Percentiles rank a stretch among this genome's conserved stretches.
Conservation (phyloP, 2,888 invertebrate genomes). For the Drosophila demipolita region DNA sequence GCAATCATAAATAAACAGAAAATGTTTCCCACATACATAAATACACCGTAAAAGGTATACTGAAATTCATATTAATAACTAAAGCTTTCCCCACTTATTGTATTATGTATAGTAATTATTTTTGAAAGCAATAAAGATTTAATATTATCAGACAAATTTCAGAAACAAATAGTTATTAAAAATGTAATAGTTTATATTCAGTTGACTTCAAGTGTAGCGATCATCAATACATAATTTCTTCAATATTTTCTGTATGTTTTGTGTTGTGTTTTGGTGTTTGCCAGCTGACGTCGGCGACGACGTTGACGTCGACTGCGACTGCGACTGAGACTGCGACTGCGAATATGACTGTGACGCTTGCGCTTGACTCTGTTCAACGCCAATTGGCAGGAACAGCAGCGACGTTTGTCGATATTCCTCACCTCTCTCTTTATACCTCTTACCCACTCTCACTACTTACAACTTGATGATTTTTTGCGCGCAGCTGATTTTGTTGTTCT, state of each 20-base stretch:
- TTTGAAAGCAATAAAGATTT: not conserved
- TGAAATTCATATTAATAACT: not conserved
- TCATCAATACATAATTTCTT: conserved; percentile 75
- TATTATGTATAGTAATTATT: not conserved
- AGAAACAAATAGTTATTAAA: not conserved
- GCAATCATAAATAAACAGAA: not conserved
- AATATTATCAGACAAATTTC: not conserved
- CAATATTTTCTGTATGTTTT: conserved; percentile 70
- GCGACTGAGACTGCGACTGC: conserved; percentile 25
- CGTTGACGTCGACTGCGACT: conserved; percentile 14
- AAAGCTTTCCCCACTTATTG: not conserved
- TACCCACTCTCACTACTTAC: not conserved
- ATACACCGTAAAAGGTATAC: not conserved
- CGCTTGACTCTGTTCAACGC: conserved; percentile 61
- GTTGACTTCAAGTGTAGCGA: conserved; percentile 30
- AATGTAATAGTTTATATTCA: conserved; percentile 24
- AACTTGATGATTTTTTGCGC: conserved; percentile 63
- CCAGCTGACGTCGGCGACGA: conserved; percentile 12
- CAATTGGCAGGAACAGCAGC: conserved; percentile 49
- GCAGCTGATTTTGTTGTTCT: conserved; percentile 80
- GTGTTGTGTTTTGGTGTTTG: conserved; percentile 59
- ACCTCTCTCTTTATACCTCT: not conserved
- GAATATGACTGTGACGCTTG: conserved; percentile 40
- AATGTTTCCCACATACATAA: not conserved
- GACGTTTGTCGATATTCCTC: conserved; percentile 34